A percentile compares a stretch with the other conserved stretches of the same genome.
Conservation (phyloP, 2,888 invertebrate species). For the Macrostomum cliftonense region DNA sequence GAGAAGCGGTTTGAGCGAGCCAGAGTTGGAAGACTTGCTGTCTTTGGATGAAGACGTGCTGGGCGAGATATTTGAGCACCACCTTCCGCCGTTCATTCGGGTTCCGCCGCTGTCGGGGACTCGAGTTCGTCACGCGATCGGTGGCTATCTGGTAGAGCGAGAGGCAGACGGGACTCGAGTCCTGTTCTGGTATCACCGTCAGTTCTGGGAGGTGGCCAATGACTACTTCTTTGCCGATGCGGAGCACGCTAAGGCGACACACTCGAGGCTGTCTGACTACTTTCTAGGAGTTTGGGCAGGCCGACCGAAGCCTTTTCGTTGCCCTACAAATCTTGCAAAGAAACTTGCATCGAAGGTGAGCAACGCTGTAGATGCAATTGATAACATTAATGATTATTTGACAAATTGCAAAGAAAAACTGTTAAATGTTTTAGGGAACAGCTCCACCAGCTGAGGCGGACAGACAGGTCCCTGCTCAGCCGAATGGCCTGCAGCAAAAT, state of each 20-base stretch:
- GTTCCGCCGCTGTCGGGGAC: conserved; percentile 20
- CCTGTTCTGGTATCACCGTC: conserved; percentile 16
- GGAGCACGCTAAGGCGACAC: conserved; percentile 3
- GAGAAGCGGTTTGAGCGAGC: conserved; percentile 16
- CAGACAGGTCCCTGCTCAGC: neutral
- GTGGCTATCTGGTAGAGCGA: conserved; percentile 33
- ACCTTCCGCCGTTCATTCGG: conserved; percentile 20
- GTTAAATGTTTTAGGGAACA: conserved; percentile 26
- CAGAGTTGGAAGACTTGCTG: conserved; percentile 18
- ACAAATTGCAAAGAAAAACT: too few relatives aligned
- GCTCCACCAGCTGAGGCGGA: conserved; percentile 43
- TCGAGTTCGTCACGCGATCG: conserved; percentile 14
- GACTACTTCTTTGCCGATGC: conserved; percentile 11
- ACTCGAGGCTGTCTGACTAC: conserved; percentile 13
- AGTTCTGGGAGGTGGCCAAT: conserved; percentile 13
- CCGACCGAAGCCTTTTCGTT: conserved; percentile 43
- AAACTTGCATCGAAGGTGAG: too few relatives aligned
- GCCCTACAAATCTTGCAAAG: conserved; percentile 85
- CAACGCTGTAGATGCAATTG: too few relatives aligned
- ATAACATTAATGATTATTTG: too few relatives aligned
- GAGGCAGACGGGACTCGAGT: conserved; percentile 17
- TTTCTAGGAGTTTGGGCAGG: conserved; percentile 11
- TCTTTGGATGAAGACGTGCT: conserved; percentile 17
- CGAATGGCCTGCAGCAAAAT: neutral
- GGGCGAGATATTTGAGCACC: neutral